A percentile compares a stretch with the other conserved stretches of the same genome.
phyloP scores from a whole-genome alignment of 2,797 vertebrate species.

The Chelon auratus region DNA sequence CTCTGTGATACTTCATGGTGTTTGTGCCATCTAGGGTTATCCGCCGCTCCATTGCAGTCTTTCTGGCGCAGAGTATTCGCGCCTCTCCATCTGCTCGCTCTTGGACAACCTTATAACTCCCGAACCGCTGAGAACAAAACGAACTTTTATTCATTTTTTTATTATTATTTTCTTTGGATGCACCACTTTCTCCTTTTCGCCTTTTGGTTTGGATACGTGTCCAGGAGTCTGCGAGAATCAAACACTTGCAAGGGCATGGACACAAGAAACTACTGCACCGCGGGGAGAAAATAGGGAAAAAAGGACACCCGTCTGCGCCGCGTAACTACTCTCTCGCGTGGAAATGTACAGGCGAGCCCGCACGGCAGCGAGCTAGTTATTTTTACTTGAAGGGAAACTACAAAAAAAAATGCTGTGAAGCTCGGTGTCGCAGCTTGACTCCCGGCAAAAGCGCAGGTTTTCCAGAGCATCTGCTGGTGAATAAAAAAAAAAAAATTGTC shows the following conservation, averaged over 20 bases:
- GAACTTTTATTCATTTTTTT: neutral
- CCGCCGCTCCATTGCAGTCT: conserved; percentile 59
- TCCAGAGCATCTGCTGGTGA: conserved; percentile 50
- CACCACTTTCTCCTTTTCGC: neutral
- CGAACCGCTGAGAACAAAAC: conserved; percentile 4
- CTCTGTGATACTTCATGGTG: conserved; percentile 43
- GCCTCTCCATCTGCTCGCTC: conserved; percentile 23
- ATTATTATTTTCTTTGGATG: conserved; percentile 36
- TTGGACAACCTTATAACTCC: conserved; percentile 18
- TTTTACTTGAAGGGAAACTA: conserved; percentile 68
- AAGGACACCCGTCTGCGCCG: conserved; percentile 35
- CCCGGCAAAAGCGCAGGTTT: conserved; percentile 59
- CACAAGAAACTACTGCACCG: conserved; percentile 41
- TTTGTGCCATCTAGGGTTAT: conserved; percentile 63
- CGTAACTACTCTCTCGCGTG: conserved; percentile 50
- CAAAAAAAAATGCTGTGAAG: conserved; percentile 65
- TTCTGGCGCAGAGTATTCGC: conserved; percentile 51
- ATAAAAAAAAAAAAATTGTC: conserved; percentile 1
- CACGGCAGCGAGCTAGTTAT: conserved; percentile 55
- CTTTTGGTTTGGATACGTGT: conserved; percentile 18
- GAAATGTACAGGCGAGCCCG: conserved; percentile 57
- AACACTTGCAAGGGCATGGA: conserved; percentile 45
- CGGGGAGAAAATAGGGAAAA: conserved; percentile 11
- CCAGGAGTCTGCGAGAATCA: neutral
- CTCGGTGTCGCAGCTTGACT: conserved; percentile 56